Base-by-base conservation (phyloP, 2,888 invertebrate genomes). In the Stenchaetothrips biformis region DNA sequence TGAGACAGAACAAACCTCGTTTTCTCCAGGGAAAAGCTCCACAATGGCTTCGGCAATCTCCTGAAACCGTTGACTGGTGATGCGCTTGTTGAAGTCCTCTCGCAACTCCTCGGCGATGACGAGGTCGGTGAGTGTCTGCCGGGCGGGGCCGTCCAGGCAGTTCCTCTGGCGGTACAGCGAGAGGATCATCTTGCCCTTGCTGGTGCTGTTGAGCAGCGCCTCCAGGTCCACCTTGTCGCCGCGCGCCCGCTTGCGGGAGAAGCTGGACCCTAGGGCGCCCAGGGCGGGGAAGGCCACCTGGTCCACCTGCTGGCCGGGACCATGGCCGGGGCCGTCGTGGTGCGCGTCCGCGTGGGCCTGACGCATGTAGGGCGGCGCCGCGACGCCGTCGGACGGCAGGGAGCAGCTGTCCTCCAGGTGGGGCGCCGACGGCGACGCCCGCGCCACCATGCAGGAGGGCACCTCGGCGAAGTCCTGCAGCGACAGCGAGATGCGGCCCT, bases 121-220 rank as follows among this genome's bases (percentile, higher is more conserved):
- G 11, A 74, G 21, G 25, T 74, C 67, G 11, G 67, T 74, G 25
- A 74, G 67, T 7, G 67, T 74, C 25, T 74, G 67, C 7, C 67
- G 1, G 11, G 67, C 21, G 7, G 67, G 67, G 4, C 67, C 67
- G 25, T 74, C 67, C 11, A 74, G 25, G 25, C 21, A 21, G 25
- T 25, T 25, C 25, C 25, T 21, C 25, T 74, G 67, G 25, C 25
- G 67, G 8, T 74, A 74, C 25, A 74, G 11, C 7, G 67, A 74
- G 7, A 74, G 25, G 25, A 74, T 74, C 67, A 74, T 74, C 25
- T 74, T 74, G 25, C 67, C 67, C 25, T 74, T 74, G 67, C 67
- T 74, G 25, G 67, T 25, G n/a, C 21, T 11, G 25, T 74, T 74
- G 11, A 74, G 25, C 67, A 74, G 25, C 25, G 25, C n/a, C 25